Percentiles rank a stretch among this genome's conserved stretches.
phyloP scores from a whole-genome alignment of 2,888 invertebrate genomes.

The Argynnis bischoffii region DNA sequence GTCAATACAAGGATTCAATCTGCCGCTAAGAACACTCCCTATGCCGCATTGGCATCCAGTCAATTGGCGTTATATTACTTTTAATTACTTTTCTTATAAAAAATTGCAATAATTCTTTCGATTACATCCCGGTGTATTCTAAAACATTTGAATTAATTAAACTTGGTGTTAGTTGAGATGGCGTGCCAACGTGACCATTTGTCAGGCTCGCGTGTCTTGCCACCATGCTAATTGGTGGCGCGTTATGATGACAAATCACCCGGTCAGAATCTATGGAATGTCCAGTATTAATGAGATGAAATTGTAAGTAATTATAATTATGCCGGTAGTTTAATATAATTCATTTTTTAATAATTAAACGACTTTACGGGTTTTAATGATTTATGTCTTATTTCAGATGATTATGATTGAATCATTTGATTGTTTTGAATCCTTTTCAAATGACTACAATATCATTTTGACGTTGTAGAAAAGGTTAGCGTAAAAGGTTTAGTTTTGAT shows the following conservation, averaged over 20 bases:
- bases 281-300: constrained; percentile 24
- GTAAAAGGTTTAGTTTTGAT: no score
- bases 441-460: no score
- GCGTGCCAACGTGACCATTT: constrained; percentile 41
- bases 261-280: constrained; percentile 34
- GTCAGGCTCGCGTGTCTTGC: constrained; percentile 40
- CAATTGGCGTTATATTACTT: no score
- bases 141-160: constrained; percentile 37
- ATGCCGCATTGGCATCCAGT: no score
- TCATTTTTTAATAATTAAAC: neutral
- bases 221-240: constrained; percentile 40
- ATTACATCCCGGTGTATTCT: constrained; percentile 13
- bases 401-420: no score
- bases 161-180: constrained; percentile 34
- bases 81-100: neutral
- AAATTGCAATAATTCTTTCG: neutral
- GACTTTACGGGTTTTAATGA: no score
- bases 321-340: neutral
- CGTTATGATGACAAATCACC: constrained; percentile 43
- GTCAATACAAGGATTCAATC: no score
- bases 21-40: no score
- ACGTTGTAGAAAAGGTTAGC: no score
- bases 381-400: no score
- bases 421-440: no score
- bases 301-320: constrained; percentile 14